A percentile compares a stretch with the other conserved stretches of the same genome.
Evolutionary conservation across 2,888 invertebrate genomes (phyloP).

Genomic region (Ochropleura leucogaster): DNA sequence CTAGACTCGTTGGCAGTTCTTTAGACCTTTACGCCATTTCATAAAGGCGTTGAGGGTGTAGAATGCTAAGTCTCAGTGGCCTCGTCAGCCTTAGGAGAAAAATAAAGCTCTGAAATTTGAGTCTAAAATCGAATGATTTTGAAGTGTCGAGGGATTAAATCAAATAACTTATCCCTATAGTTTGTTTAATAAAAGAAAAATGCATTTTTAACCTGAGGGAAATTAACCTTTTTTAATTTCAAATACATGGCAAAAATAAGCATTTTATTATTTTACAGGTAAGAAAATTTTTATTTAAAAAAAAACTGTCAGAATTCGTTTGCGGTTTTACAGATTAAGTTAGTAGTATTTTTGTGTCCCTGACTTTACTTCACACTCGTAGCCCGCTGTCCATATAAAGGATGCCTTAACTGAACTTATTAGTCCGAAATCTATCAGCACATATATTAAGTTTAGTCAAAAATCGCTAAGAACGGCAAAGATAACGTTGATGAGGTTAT

Average conservation of each 20-base stretch:
- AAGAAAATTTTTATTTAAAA: no score
- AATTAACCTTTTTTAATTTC: no score
- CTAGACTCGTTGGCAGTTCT: conserved; percentile 6
- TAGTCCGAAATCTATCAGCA: conserved; percentile 4
- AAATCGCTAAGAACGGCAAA: neutral
- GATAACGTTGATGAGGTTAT: conserved; percentile 38
- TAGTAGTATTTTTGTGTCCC: neutral
- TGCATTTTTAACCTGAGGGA: no score
- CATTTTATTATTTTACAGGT: no score
- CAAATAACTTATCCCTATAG: no score
- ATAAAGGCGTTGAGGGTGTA: conserved; percentile 1
- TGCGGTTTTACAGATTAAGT: neutral
- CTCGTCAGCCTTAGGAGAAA: neutral
- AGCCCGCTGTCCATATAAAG: neutral
- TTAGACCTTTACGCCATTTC: conserved; percentile 1
- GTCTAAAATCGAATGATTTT: no score
- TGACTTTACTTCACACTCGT: neutral
- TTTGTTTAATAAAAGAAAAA: no score
- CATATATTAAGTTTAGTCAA: neutral
- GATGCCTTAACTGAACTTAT: conserved; percentile 5
- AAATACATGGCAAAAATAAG: no score
- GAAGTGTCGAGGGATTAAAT: no score
- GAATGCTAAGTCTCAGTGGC: conserved; percentile 20
- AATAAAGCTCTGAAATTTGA: neutral
- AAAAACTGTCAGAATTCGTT: neutral